Conservation (phyloP, 2,113 vertebrate species). For the Siphamia tubifer region DNA sequence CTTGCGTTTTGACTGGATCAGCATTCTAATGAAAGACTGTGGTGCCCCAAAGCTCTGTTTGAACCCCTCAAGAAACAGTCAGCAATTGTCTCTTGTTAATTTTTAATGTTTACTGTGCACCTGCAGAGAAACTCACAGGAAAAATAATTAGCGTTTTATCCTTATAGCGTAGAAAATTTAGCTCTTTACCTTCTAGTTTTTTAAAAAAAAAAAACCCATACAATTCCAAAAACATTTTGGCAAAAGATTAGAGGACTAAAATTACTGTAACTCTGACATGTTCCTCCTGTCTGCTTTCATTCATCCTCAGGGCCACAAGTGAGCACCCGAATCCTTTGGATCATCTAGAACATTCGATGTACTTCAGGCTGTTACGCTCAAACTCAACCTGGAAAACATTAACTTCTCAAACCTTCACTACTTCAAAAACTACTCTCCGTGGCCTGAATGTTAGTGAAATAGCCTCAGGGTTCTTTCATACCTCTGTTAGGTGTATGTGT, state of each 20-base stretch:
- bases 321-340: conserved; percentile 48
- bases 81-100: conserved; percentile 62
- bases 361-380: conserved; percentile 23
- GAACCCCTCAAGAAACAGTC: conserved; percentile 56
- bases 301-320: conserved; percentile 25
- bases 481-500: background rate
- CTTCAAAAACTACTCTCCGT: conserved; percentile 42
- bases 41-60: conserved; percentile 48
- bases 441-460: conserved; percentile 21
- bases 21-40: conserved; percentile 69
- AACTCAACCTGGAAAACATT: conserved; percentile 47
- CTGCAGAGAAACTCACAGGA: conserved; percentile 23
- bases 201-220: background rate
- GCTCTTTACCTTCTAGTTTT: background rate
- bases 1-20: conserved; percentile 63
- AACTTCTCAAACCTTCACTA: conserved; percentile 47
- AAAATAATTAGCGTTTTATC: background rate
- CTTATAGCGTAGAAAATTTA: background rate
- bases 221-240: background rate
- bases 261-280: conserved; percentile 5
- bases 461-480: conserved; percentile 33
- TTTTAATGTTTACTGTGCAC: conserved; percentile 47
- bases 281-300: conserved; percentile 16
- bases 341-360: conserved; percentile 24
- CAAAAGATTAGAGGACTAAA: background rate